These are phyloP conservation scores for Periplaneta americana DNA, from an alignment of 1,140 invertebrate genomes.

Conservation along the genomic window DNA sequence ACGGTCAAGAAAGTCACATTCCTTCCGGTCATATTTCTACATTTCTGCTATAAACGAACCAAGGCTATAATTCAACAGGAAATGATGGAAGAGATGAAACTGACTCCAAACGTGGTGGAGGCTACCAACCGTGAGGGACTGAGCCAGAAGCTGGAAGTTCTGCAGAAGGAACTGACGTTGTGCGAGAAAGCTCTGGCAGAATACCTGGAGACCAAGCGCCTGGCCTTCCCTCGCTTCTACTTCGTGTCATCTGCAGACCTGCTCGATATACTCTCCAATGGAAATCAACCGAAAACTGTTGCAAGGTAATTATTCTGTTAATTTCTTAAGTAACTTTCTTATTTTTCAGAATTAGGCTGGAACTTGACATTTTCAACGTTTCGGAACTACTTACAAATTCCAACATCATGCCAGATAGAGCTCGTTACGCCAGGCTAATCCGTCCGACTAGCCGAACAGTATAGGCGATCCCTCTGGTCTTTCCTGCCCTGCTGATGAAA, in stretches of 20 bases:
- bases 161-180: slow-evolving; percentile 82
- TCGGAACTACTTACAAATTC: background rate
- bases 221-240: slow-evolving; percentile 96
- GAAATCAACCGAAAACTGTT: slow-evolving; percentile 84
- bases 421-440: too few relatives aligned
- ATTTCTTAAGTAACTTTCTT: too few relatives aligned
- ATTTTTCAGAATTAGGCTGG: too few relatives aligned
- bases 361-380: too few relatives aligned
- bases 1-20: too few relatives aligned
- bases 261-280: slow-evolving; percentile 92
- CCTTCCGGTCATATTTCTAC: too few relatives aligned
- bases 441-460: too few relatives aligned
- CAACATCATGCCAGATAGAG: background rate
- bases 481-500: too few relatives aligned
- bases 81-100: slow-evolving; percentile 61
- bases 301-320: slow-evolving; percentile 43
- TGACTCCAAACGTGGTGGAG: slow-evolving; percentile 79
- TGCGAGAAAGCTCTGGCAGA: slow-evolving; percentile 94
- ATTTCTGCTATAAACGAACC: too few relatives aligned
- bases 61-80: slow-evolving; percentile 40
- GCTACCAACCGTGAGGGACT: slow-evolving; percentile 84
- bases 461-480: too few relatives aligned
- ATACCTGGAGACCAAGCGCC: slow-evolving; percentile 93
- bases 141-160: slow-evolving; percentile 65
- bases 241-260: slow-evolving; percentile 97